Evolutionary conservation across 2,797 vertebrate species (phyloP).

Genomic region (Platyrinchus mystaceus): DNA sequence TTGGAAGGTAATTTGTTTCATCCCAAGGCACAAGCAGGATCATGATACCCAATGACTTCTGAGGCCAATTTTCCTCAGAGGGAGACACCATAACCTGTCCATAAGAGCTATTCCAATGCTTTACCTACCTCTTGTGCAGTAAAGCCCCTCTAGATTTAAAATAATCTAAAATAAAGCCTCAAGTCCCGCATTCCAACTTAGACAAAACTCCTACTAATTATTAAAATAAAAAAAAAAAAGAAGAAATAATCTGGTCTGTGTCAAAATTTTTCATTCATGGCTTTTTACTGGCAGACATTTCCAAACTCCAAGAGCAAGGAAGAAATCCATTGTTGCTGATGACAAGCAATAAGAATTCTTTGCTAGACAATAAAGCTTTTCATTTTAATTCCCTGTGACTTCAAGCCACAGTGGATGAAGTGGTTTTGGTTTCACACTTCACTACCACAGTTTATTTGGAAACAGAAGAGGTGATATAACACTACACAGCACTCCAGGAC

Average conservation of each 20-base stretch:
- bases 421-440: constrained; percentile 42
- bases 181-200: background rate
- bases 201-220: background rate
- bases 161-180: background rate
- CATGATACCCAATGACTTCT: background rate
- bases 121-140: too few species aligned
- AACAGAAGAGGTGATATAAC: background rate
- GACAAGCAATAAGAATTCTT: constrained; percentile 27
- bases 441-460: background rate
- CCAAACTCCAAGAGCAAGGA: background rate
- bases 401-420: constrained; percentile 6
- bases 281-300: background rate
- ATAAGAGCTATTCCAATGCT: background rate
- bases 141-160: background rate
- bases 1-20: background rate
- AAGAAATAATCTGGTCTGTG: background rate
- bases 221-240: background rate
- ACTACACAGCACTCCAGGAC: background rate
- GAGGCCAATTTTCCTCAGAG: background rate
- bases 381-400: constrained; percentile 29
- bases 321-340: background rate
- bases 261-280: background rate
- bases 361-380: background rate
- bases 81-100: background rate
- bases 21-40: background rate